Evolutionary conservation across 2,113 vertebrate species (phyloP), one percentile per base, ranked within the genome.

Genomic region (Rhinopomastus cyanomelas): DNA sequence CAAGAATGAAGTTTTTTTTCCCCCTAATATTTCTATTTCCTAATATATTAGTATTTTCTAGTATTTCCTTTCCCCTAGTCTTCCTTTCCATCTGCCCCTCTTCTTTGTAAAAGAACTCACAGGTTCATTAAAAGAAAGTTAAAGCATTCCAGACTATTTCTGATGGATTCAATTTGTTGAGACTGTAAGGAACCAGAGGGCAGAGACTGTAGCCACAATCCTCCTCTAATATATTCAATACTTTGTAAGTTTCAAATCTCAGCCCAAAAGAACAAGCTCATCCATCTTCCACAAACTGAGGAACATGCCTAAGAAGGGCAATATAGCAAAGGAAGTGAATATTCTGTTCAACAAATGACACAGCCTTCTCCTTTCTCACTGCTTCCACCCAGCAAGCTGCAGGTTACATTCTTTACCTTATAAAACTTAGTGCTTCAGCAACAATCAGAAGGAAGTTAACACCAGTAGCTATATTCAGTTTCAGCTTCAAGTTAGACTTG

Each of bases 401-500:
- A 49, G 36, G 29, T 89, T 22, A 32, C 21, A 22, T 26, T 61
- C 17, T 61, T 53, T 36, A 61, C 9, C 8, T 44, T 20, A 57
- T 1, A 59, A 90, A 86, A 90, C 53, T 32, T 61, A 71, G 56
- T 30, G 64, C 32, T 89, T 87, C 17, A 9, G 49, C 37, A 91
- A 27, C 57, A 51, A 87, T 75, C 42, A 89, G 85, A 88, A 55
- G 46, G 22, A 68, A 81, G 25, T 18, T 51, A 73, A 82, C 32
- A 77, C 26, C 61, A 74, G 55, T 68, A 84, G 74, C 30, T 78
- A 55, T 72, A 87, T 84, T 68, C 52, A 84, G 55, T 89, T 93
- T 57, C 69, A 92, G 82, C n/a, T 72, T 92, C 69, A 72, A 86
- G 61, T 81, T 42, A 92, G 53, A 86, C 22, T 51, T 76, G 82